Base-by-base conservation (phyloP, 2,113 vertebrate species). In the Plectropomus leopardus region DNA sequence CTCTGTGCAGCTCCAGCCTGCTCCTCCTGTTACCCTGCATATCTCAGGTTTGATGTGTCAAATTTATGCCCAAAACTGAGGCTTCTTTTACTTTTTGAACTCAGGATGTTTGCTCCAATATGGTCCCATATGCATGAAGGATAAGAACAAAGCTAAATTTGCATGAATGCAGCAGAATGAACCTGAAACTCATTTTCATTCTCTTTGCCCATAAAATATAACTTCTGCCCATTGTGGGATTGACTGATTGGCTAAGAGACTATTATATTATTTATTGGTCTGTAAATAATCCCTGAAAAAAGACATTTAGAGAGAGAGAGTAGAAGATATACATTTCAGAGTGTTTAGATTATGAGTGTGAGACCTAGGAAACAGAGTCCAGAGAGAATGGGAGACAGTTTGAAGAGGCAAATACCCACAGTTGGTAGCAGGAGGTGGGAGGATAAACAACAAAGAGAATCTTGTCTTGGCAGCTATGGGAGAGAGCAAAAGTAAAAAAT, bases 341-440 rank as follows among this genome's bases (percentile, higher is more conserved):
- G 30, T 28, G 30, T 28, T n/a, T 16, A 67, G 30, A 50, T 24
- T 72, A 17, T 44, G 42, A 57, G 54, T 75, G 82, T 57, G 36
- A 82, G 42, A 34, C 30, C 67, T 24, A 55, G 47, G 24, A 40
- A 57, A 72, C 55, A 45, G 23, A 72, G 77, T 88, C 87, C 57
- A 44, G 73, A 72, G 70, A 90, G 68, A 87, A 83, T 60, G 59
- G 58, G 73, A 72, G 77, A 74, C 68, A 36, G 81, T 73, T 72
- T 88, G 83, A 90, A 77, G 76, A 89, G 83, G 86, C 68, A 92
- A 83, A 89, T 80, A 89, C 72, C 83, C 72, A 69, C 80, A 84
- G 82, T 76, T 78, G 59, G 73, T 60, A 68, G 70, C 80, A 85
- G 89, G 74, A 87, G 73, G 89, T 84, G 65, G 80, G 82, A 85